Evolutionary conservation across 2,113 vertebrate species (phyloP).

Genomic region (Anseranas semipalmata): DNA sequence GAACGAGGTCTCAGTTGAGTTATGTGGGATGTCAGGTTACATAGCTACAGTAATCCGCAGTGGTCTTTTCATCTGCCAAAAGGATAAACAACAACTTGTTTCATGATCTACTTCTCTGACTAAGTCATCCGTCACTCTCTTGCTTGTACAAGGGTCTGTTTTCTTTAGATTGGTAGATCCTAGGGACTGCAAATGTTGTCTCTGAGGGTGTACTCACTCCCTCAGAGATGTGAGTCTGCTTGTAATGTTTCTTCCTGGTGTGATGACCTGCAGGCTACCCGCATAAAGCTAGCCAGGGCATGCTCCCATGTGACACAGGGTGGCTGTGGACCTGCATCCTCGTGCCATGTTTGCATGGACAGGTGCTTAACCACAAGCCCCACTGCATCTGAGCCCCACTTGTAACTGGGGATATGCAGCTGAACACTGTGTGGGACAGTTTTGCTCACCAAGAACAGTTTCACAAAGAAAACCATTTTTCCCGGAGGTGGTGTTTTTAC

Average conservation of each 20-base stretch:
- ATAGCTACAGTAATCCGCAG: not conserved
- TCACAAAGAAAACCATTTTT: not conserved
- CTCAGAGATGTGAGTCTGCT: fast-evolving
- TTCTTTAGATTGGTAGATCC: not conserved
- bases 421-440: fast-evolving
- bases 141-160: not conserved
- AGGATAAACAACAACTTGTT: not conserved
- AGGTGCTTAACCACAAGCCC: not conserved
- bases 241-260: not conserved
- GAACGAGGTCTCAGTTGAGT: not conserved
- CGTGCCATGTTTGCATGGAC: fast-evolving
- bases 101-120: not conserved
- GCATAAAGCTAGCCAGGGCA: not conserved
- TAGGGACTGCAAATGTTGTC: not conserved
- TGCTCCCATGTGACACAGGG: not conserved
- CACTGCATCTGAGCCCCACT: not conserved
- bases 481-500: not conserved
- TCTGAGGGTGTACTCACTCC: not conserved
- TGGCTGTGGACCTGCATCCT: fast-evolving
- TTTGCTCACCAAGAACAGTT: not conserved
- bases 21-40: not conserved
- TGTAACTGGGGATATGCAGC: not conserved
- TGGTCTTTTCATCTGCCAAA: not conserved
- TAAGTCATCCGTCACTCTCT: not conserved
- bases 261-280: not conserved